Evolutionary conservation across 2,113 vertebrate species (phyloP).

Genomic region (Colius striatus): DNA sequence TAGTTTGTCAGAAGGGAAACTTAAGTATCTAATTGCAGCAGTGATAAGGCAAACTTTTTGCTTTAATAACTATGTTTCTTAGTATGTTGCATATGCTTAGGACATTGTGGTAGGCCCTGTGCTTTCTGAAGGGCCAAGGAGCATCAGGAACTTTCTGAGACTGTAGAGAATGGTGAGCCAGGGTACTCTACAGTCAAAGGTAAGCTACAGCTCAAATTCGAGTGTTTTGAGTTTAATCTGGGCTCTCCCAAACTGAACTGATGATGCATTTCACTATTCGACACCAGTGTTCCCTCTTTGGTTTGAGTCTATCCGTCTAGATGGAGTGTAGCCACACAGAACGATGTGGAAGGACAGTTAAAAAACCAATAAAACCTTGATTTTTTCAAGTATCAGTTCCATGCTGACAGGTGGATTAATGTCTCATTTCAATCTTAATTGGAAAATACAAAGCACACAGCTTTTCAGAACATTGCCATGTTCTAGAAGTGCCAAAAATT

Average conservation of each 20-base stretch:
- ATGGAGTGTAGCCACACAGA: slow-evolving; percentile 9
- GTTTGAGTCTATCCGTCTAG: slow-evolving; percentile 4
- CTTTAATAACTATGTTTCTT: neutral
- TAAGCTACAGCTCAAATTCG: neutral
- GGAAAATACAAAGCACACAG: slow-evolving; percentile 12
- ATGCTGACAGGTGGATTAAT: slow-evolving; percentile 25
- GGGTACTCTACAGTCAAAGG: neutral
- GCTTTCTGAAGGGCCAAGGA: neutral
- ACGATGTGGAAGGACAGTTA: neutral
- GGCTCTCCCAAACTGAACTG: neutral
- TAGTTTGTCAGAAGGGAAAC: slow-evolving; percentile 9
- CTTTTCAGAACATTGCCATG: neutral
- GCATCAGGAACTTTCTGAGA: accelerated
- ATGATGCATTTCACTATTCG: neutral
- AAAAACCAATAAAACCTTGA: neutral
- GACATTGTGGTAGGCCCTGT: neutral
- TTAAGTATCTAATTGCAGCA: neutral
- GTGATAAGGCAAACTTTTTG: neutral
- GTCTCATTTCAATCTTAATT: slow-evolving; percentile 51
- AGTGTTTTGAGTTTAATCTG: neutral
- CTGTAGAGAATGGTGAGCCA: neutral
- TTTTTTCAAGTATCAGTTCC: slow-evolving; percentile 32
- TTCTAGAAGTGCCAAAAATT: slow-evolving; percentile 16
- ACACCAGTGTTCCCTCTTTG: neutral
- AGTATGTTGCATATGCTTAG: neutral